phyloP scores from a whole-genome alignment of 64 coral and sea anemone genomes.

The Pachyseris speciosa region DNA sequence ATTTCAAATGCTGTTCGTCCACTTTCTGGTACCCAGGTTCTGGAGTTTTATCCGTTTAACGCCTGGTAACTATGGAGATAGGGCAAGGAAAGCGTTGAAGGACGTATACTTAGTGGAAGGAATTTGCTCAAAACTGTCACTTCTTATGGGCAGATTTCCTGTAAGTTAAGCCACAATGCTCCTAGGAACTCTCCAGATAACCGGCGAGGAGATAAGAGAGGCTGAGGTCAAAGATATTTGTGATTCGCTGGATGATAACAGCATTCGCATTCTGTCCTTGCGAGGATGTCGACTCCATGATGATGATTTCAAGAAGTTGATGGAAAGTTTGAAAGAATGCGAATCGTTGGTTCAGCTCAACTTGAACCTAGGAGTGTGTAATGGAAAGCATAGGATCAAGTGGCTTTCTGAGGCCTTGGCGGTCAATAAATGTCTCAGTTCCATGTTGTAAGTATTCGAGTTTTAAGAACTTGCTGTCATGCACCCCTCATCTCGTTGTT shows the following conservation, averaged over 20 bases:
- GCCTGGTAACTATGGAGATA: constrained; percentile 5
- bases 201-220: constrained; percentile 84
- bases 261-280: constrained; percentile 92
- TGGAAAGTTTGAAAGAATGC: constrained; percentile 87
- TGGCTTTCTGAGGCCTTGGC: constrained; percentile 88
- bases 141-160: neutral
- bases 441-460: constrained; percentile 98
- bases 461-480: too few species aligned
- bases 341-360: constrained; percentile 91
- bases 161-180: constrained; percentile 46
- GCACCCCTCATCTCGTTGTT: too few species aligned
- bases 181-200: constrained; percentile 93
- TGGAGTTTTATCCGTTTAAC: too few species aligned
- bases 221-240: constrained; percentile 95
- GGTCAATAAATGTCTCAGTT: constrained; percentile 79
- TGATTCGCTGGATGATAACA: constrained; percentile 84
- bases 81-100: too few species aligned
- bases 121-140: neutral
- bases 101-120: neutral
- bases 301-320: constrained; percentile 82
- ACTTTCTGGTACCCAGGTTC: too few species aligned
- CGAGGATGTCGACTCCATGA: constrained; percentile 92
- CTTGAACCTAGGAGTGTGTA: constrained; percentile 93
- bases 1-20: too few species aligned
- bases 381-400: constrained; percentile 85